These are phyloP conservation scores for Pyralis farinalis DNA, from an alignment of 2,888 invertebrate species.

Conservation along the genomic window DNA sequence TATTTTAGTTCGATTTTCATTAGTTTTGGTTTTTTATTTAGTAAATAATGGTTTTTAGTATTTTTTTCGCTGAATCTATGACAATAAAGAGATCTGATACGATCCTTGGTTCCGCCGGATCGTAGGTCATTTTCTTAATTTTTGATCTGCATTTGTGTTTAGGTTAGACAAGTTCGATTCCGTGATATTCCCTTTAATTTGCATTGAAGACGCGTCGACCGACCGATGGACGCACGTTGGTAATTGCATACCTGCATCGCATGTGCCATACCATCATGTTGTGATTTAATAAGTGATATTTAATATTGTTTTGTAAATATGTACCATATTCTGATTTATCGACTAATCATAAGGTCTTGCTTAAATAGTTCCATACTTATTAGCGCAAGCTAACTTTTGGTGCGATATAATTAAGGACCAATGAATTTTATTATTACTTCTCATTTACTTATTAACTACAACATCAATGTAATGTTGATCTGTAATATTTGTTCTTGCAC, in stretches of 20 bases:
- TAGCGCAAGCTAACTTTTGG: conserved; percentile 26
- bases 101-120: conserved; percentile 33
- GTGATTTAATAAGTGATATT: conserved; percentile 80
- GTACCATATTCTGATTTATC: conserved; percentile 71
- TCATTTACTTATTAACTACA: conserved; percentile 1
- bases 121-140: conserved; percentile 47
- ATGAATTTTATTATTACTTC: conserved; percentile 20
- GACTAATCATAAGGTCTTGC: conserved; percentile 60
- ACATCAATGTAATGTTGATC: background rate
- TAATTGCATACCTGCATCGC: conserved; percentile 61
- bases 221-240: conserved; percentile 23
- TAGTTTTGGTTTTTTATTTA: conserved; percentile 68
- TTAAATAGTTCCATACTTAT: conserved; percentile 45
- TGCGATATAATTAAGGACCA: conserved; percentile 12
- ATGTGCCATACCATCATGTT: conserved; percentile 79
- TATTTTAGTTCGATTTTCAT: conserved; percentile 75
- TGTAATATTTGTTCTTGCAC: conserved; percentile 30
- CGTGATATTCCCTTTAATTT: conserved; percentile 65
- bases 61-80: conserved; percentile 78
- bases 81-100: conserved; percentile 83
- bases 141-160: conserved; percentile 71
- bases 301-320: conserved; percentile 79
- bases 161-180: conserved; percentile 54
- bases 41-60: conserved; percentile 75
- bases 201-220: conserved; percentile 69